A percentile compares a stretch with the other conserved stretches of the same genome.
These are phyloP conservation scores for Ferdinandea cuprea DNA, from an alignment of 2,888 invertebrate genomes.

Conservation along the genomic window DNA sequence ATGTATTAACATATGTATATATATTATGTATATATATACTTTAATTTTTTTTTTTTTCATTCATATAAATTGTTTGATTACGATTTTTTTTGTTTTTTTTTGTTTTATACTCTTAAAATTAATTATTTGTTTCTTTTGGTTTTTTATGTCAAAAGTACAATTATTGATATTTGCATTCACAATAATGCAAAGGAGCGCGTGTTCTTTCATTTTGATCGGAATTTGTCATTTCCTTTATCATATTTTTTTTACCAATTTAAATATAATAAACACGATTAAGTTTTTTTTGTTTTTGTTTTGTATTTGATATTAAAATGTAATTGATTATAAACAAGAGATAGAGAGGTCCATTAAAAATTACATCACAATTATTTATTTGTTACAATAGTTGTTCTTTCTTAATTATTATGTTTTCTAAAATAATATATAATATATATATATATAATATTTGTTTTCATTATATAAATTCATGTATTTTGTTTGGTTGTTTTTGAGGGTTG, in stretches of 20 bases:
- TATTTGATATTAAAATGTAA: slow-evolving; percentile 73
- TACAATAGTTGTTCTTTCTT: slow-evolving; percentile 73
- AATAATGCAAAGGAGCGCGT: slow-evolving; percentile 75
- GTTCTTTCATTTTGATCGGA: slow-evolving; percentile 71
- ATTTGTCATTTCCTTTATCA: slow-evolving; percentile 47
- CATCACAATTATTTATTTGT: slow-evolving; percentile 75
- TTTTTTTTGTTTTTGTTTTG: slow-evolving; percentile 53
- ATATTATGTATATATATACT: slow-evolving; percentile 63
- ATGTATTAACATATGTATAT: slow-evolving; percentile 61
- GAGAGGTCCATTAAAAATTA: slow-evolving; percentile 75
- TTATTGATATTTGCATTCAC: slow-evolving; percentile 75
- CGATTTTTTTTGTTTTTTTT: slow-evolving; percentile 48
- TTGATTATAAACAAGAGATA: slow-evolving; percentile 75
- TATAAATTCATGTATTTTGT: slow-evolving; percentile 67
- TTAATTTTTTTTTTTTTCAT: slow-evolving; percentile 42
- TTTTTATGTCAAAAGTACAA: slow-evolving; percentile 71
- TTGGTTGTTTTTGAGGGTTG: slow-evolving; percentile 48
- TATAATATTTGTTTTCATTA: slow-evolving; percentile 27
- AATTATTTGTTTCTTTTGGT: slow-evolving; percentile 60
- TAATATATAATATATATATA: slow-evolving; percentile 51
- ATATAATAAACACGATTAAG: slow-evolving; percentile 68
- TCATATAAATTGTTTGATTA: slow-evolving; percentile 74
- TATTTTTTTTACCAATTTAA: slow-evolving; percentile 64
- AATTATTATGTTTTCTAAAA: slow-evolving; percentile 23
- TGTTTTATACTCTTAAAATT: slow-evolving; percentile 46